Conservation (phyloP, 2,888 invertebrate species). For the Labia minor region DNA sequence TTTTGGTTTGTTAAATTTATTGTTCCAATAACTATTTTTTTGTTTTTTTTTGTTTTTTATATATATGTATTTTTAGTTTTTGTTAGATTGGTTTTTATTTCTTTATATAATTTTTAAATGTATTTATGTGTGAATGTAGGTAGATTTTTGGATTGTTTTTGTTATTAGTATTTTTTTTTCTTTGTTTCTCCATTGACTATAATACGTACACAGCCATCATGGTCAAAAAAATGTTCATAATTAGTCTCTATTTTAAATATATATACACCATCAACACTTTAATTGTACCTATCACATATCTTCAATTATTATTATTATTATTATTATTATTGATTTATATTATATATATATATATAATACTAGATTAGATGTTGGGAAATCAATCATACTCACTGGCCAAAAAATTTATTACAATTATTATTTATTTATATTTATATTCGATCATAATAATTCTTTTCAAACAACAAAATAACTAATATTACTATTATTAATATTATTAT, state of each 20-base stretch:
- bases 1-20: too few species aligned
- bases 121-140: neutral
- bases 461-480: neutral
- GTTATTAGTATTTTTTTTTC: neutral
- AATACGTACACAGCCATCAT: slow-evolving; percentile 13
- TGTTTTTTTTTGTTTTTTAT: neutral
- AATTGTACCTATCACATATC: neutral
- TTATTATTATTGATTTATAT: too few species aligned
- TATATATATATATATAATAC: too few species aligned
- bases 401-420: too few species aligned
- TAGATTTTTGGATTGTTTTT: neutral
- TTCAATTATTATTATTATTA: too few species aligned
- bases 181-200: neutral
- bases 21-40: neutral
- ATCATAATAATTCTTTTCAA: neutral
- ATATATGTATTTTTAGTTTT: neutral
- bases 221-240: slow-evolving; percentile 9
- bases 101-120: neutral
- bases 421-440: too few species aligned
- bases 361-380: neutral
- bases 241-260: neutral
- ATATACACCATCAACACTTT: slow-evolving; percentile 13
- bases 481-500: too few species aligned
- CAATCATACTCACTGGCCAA: too few species aligned
- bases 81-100: neutral